Conservation (phyloP, 2,888 invertebrate genomes). For the Acrobasis suavella region DNA sequence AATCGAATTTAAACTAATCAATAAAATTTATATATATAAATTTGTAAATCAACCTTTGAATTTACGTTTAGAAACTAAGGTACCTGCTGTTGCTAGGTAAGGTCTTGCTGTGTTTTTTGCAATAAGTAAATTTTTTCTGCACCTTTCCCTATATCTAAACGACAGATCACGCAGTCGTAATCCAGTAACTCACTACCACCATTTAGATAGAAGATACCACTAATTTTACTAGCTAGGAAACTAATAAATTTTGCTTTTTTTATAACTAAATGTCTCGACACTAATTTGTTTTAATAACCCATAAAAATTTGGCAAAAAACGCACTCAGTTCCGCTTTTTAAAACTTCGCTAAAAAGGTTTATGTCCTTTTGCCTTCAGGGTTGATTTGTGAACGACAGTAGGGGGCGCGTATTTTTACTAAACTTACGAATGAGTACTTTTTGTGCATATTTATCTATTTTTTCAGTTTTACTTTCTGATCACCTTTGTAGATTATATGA, state of each 20-base stretch:
- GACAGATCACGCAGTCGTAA: slow-evolving; percentile 48
- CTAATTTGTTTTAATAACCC: slow-evolving; percentile 78
- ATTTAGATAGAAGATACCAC: slow-evolving; percentile 69
- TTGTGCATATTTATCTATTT: too few species aligned
- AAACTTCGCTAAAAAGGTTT: slow-evolving; percentile 60
- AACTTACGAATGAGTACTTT: too few species aligned
- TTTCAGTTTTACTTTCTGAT: too few species aligned
- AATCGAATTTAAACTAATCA: too few species aligned
- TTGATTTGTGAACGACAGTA: slow-evolving; percentile 10
- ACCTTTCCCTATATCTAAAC: slow-evolving; percentile 47
- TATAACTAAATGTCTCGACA: slow-evolving; percentile 39
- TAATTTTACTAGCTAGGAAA: slow-evolving; percentile 75
- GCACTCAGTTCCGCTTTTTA: slow-evolving; percentile 61
- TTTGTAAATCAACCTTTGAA: too few species aligned
- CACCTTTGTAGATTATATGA: too few species aligned
- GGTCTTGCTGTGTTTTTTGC: neutral
- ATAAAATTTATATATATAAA: too few species aligned
- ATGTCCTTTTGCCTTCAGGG: slow-evolving; percentile 36
- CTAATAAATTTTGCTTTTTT: slow-evolving; percentile 70
- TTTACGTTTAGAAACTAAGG: too few species aligned
- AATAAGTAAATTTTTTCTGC: neutral
- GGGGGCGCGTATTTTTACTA: neutral
- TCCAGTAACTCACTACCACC: slow-evolving; percentile 52
- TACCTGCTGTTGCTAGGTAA: too few species aligned
- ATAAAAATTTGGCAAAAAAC: slow-evolving; percentile 67